Base-by-base conservation (phyloP, 2,113 vertebrate species). In the Cryptotis parvus region DNA sequence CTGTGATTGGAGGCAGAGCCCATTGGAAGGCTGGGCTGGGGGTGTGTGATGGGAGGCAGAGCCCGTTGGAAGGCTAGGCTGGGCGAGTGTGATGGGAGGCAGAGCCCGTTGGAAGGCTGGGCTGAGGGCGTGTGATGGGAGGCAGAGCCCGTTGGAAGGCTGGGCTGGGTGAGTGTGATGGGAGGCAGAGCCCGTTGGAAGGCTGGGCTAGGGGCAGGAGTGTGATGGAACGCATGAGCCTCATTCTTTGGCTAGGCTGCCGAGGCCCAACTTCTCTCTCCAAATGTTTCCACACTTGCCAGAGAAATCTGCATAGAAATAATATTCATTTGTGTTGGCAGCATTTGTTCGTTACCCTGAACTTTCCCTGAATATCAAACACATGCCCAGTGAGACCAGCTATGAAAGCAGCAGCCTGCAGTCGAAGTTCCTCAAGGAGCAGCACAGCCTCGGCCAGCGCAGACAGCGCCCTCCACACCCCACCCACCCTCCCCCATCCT, bases 301-400 rank as follows among this genome's bases (percentile, higher is more conserved):
- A 94, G 93, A 80, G 86, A 96, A 95, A 96, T 96, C 84, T 95
- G 93, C 94, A 96, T 93, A 92, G 79, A 95, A 96, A 96, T 94
- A 94, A 95, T 95, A 94, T 94, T 93, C 84, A 74, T 92, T 95
- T 96, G 87, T 87, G 91, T 91, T 95, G 78, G 58, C 73, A 96
- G 91, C 81, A 81, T 92, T 95, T 93, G 94, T 96, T 94, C 94
- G 90, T 87, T 94, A 87, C 55, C 66, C 74, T 91, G 92, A 37
- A 92, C 92, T 93, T 94, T 94, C 82, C 91, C 85, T 96, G 94
- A 94, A 93, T 95, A 91, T 95, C 93, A 96, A 95, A 87, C 76
- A 91, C 37, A 61, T 69, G 80, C 65, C 65, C 68, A 91, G 93
- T 84, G 95, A 91, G 84, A 93, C 74, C 84, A 91, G 87, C 91